These are phyloP conservation scores for Ectemnius cavifrons DNA, from an alignment of 2,888 invertebrate genomes.

Conservation along the genomic window DNA sequence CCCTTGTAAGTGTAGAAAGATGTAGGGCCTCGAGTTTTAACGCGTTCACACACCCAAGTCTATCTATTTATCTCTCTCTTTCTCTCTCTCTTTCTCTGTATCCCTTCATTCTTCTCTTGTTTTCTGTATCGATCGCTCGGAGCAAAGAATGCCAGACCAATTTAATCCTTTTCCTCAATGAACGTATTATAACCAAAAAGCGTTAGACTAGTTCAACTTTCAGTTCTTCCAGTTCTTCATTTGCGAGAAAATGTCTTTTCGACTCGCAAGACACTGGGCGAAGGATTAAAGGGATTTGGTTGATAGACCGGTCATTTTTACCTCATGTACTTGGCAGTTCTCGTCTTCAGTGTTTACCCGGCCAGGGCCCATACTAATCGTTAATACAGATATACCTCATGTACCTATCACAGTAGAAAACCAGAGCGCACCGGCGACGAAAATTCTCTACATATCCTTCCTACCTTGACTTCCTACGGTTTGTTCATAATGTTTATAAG, in stretches of 20 bases:
- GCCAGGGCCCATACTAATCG: conserved; percentile 41
- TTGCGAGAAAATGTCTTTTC: too few species aligned
- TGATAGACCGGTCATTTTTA: conserved; percentile 14
- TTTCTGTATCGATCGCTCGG: too few species aligned
- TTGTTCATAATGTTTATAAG: conserved; percentile 60
- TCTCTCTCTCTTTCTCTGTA: conserved; percentile 14
- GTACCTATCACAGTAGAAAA: conserved; percentile 39
- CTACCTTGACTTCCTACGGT: conserved; percentile 51
- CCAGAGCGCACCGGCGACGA: conserved; percentile 39
- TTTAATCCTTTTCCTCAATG: not conserved
- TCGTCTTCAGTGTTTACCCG: conserved; percentile 7
- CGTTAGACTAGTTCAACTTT: too few species aligned
- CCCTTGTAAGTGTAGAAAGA: conserved; percentile 24
- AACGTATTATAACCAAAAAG: too few species aligned
- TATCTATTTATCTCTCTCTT: conserved; percentile 44
- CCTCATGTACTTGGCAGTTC: conserved; percentile 26
- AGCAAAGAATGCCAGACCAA: not conserved
- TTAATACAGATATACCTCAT: conserved; percentile 62
- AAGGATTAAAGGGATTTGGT: not conserved
- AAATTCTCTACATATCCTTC: conserved; percentile 48
- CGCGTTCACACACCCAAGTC: conserved; percentile 11
- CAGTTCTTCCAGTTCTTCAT: too few species aligned
- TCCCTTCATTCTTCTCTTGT: not conserved
- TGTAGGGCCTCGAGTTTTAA: conserved; percentile 24
- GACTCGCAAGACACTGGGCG: not conserved